Evolutionary conservation across 2,797 vertebrate genomes (phyloP).

Genomic region (Lagodon rhomboides): DNA sequence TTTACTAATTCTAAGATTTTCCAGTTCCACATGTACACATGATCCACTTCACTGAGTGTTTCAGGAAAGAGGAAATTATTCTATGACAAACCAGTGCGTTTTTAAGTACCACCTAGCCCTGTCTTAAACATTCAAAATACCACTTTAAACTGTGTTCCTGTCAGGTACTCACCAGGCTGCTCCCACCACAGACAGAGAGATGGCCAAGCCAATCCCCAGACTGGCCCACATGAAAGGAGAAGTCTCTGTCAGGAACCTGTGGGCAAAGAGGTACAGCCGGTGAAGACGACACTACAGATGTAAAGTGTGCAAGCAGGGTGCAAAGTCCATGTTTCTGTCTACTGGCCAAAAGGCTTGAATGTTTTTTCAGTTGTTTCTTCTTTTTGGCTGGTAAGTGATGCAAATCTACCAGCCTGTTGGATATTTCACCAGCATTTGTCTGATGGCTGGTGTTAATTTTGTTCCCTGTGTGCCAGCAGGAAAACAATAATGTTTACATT

Average conservation of each 20-base stretch:
- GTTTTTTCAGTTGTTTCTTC: no score
- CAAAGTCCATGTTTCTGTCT: no score
- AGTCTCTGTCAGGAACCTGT: slow-evolving; percentile 97
- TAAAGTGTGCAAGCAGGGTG: no score
- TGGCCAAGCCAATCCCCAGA: slow-evolving; percentile 96
- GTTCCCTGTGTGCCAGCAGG: neutral
- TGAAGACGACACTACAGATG: neutral
- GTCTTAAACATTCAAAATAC: neutral
- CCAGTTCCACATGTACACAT: slow-evolving; percentile 43
- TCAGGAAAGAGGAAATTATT: slow-evolving; percentile 55
- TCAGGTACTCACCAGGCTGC: slow-evolving; percentile 93
- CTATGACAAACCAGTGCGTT: neutral
- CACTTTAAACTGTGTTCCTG: neutral
- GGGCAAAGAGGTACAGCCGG: neutral
- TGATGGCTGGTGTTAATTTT: no score
- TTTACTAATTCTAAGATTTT: slow-evolving; percentile 18
- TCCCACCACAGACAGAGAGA: slow-evolving; percentile 97
- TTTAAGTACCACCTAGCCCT: neutral
- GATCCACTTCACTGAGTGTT: neutral
- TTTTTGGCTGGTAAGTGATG: no score
- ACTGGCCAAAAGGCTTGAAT: no score
- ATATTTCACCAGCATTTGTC: no score
- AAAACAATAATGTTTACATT: neutral
- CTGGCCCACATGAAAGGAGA: slow-evolving; percentile 99
- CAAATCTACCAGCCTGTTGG: no score